These are phyloP conservation scores for Phainopepla nitens DNA, from an alignment of 2,113 vertebrate genomes.

Conservation along the genomic window DNA sequence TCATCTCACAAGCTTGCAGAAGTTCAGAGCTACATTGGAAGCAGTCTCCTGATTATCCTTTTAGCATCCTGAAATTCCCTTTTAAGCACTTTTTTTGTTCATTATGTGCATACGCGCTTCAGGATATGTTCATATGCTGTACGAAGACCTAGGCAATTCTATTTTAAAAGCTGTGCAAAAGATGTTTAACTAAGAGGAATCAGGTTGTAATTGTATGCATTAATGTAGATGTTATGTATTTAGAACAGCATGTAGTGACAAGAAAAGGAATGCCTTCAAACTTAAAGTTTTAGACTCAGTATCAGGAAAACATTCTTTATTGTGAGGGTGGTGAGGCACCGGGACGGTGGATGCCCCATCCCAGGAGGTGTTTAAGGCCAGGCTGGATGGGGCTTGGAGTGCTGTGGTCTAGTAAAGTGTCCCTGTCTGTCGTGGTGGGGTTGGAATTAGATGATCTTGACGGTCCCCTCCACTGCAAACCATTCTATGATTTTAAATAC, in stretches of 20 bases:
- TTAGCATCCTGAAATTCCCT: neutral
- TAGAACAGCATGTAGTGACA: neutral
- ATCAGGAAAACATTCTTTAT: neutral
- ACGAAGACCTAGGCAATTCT: accelerated
- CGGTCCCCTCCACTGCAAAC: no score
- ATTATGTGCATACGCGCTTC: accelerated
- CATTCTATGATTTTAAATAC: neutral
- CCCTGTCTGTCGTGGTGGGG: accelerated
- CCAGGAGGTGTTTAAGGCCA: neutral
- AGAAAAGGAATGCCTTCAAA: neutral
- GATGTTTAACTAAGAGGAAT: neutral
- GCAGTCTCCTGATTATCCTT: neutral
- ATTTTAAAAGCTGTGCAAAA: neutral
- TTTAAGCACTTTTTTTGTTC: neutral
- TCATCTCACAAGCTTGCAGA: neutral
- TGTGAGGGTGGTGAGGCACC: neutral
- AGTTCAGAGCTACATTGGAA: neutral
- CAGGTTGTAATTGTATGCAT: neutral
- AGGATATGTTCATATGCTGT: accelerated
- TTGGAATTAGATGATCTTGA: neutral
- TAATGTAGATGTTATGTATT: accelerated
- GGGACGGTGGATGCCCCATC: no score
- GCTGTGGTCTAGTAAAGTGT: accelerated
- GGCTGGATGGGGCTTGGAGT: neutral
- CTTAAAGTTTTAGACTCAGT: neutral